Evolutionary conservation across 30 jellyfish, hydroid and myxozoan species (phyloP).

Genomic region (Cassiopea andromeda): DNA sequence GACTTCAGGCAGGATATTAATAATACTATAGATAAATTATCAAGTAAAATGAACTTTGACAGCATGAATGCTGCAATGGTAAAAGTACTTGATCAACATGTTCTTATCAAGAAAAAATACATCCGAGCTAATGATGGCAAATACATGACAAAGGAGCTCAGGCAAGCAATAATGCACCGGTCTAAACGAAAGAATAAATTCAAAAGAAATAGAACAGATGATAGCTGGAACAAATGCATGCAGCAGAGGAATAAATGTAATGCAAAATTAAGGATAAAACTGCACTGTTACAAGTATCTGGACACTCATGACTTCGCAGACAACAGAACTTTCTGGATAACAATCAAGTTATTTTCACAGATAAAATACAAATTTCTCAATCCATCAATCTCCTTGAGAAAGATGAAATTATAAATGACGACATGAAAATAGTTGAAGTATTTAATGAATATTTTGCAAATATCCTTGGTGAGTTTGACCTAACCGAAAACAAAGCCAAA

Average conservation of each 20-base stretch:
- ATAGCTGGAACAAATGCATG: neutral
- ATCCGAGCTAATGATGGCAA: neutral
- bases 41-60: neutral
- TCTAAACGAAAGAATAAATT: neutral
- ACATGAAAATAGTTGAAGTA: neutral
- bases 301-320: neutral
- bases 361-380: neutral
- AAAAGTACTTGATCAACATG: conserved; percentile 2
- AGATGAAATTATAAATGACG: neutral
- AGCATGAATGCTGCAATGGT: neutral
- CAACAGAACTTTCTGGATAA: neutral
- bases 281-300: neutral
- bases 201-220: neutral
- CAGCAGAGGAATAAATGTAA: neutral
- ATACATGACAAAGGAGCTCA: neutral
- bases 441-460: neutral
- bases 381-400: neutral
- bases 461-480: neutral
- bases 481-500: neutral
- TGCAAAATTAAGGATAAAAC: neutral
- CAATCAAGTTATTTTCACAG: neutral
- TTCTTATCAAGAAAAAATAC: neutral
- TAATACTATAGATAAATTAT: neutral
- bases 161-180: conserved; percentile 3
- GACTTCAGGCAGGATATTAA: neutral